Evolutionary conservation across 1,140 invertebrate genomes (phyloP).

Genomic region (Diachasma alloeum): DNA sequence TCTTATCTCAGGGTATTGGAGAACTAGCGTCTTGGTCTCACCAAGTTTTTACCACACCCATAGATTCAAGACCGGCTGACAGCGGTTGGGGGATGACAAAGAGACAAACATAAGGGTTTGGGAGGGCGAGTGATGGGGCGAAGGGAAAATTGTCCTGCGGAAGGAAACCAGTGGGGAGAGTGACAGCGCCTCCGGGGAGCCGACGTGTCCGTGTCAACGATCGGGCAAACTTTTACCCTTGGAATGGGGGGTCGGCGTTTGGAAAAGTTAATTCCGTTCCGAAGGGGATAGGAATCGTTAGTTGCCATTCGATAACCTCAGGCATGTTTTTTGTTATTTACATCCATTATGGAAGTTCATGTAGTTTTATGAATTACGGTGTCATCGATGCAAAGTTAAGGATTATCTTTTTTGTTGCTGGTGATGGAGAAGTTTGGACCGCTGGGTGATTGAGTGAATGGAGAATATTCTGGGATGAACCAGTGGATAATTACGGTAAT

Average conservation of each 20-base stretch:
- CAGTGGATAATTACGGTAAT: too few relatives aligned
- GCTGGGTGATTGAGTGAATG: too few relatives aligned
- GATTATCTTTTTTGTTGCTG: background rate
- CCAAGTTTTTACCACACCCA: background rate
- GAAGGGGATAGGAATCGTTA: slow-evolving; percentile 12
- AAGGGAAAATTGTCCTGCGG: slow-evolving; percentile 3
- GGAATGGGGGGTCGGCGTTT: background rate
- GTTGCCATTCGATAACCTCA: slow-evolving; percentile 11
- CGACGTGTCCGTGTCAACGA: slow-evolving; percentile 24
- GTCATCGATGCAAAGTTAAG: background rate
- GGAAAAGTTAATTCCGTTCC: background rate
- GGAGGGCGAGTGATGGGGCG: background rate
- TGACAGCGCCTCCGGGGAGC: background rate
- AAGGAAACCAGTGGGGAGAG: slow-evolving; percentile 14
- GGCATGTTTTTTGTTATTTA: background rate
- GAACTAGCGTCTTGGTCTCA: background rate
- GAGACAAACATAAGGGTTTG: background rate
- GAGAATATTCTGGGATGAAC: too few relatives aligned
- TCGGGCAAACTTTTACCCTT: slow-evolving; percentile 19
- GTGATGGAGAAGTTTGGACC: too few relatives aligned
- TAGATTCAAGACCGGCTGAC: background rate
- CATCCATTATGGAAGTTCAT: background rate
- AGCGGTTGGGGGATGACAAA: background rate
- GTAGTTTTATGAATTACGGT: background rate
- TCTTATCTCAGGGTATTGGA: background rate